phyloP scores from a whole-genome alignment of 1,140 invertebrate genomes.

The Drosophila paulistorum region DNA sequence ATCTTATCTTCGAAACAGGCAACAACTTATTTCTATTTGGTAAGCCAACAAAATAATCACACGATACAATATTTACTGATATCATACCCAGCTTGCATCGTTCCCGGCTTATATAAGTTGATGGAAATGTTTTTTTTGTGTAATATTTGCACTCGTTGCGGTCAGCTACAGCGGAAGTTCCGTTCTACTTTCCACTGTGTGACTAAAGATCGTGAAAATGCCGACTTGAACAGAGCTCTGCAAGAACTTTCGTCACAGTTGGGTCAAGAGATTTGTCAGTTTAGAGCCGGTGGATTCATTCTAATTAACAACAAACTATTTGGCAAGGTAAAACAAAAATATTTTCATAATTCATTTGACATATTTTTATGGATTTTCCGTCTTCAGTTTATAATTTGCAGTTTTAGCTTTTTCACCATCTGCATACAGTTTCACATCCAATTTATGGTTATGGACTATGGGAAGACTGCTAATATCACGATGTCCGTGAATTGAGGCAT shows the following conservation, averaged over 20 bases:
- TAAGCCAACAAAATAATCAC: too few species aligned
- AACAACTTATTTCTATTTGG: too few species aligned
- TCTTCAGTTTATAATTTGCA: slow-evolving; percentile 55
- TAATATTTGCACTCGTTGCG: slow-evolving; percentile 50
- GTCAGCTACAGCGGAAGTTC: slow-evolving; percentile 36
- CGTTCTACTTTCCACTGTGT: slow-evolving; percentile 40
- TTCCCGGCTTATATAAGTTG: too few species aligned
- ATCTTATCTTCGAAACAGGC: too few species aligned
- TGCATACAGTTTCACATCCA: slow-evolving; percentile 66
- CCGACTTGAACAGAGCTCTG: slow-evolving; percentile 43
- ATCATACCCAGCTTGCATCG: too few species aligned
- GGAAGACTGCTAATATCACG: too few species aligned
- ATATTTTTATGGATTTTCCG: not conserved
- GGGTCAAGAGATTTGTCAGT: slow-evolving; percentile 48
- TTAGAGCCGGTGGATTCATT: slow-evolving; percentile 58
- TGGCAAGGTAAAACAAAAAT: slow-evolving; percentile 42
- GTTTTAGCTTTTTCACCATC: slow-evolving; percentile 56
- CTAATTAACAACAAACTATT: slow-evolving; percentile 54
- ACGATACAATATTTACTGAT: too few species aligned
- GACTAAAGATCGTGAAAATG: slow-evolving; percentile 35
- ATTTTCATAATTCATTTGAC: too few species aligned
- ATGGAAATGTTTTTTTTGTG: slow-evolving; percentile 39
- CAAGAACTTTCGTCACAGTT: slow-evolving; percentile 39
- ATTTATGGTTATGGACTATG: not conserved
- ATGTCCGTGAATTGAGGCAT: too few species aligned